Percentiles rank a stretch among this genome's conserved stretches.
Evolutionary conservation across 2,888 invertebrate species (phyloP).

Genomic region (Luperina testacea): DNA sequence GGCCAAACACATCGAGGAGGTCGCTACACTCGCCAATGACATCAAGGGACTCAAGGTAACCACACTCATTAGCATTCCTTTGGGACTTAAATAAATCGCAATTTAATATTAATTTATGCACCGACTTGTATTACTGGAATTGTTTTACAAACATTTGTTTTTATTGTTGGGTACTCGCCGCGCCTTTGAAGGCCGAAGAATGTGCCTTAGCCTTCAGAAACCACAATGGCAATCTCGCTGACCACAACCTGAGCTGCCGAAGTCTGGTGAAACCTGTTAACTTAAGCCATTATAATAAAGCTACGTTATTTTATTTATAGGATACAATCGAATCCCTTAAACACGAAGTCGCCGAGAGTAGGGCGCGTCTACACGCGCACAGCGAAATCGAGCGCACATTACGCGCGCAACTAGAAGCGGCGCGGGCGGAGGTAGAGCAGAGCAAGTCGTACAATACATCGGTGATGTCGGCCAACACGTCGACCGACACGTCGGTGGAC

Average conservation of each 20-base stretch:
- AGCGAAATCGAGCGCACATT: constrained; percentile 86
- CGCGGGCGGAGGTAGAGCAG: constrained; percentile 80
- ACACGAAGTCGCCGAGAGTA: constrained; percentile 86
- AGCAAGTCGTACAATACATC: constrained; percentile 63
- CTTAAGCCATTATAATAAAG: constrained; percentile 8
- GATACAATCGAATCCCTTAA: constrained; percentile 86
- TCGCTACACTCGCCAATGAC: constrained; percentile 83
- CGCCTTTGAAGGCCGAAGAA: constrained; percentile 27
- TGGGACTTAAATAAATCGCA: constrained; percentile 29
- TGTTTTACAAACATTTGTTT: constrained; percentile 33
- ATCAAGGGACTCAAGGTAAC: constrained; percentile 87
- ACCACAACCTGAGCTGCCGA: constrained; percentile 15
- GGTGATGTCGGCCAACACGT: constrained; percentile 58
- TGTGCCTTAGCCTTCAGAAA: constrained; percentile 26
- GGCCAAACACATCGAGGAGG: constrained; percentile 85
- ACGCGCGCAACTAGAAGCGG: constrained; percentile 86
- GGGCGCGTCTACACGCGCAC: constrained; percentile 85
- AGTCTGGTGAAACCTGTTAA: constrained; percentile 16
- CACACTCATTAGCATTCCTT: constrained; percentile 42
- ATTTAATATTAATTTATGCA: constrained; percentile 52
- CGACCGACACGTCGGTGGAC: constrained; percentile 63
- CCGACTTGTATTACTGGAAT: constrained; percentile 33
- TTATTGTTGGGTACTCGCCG: constrained; percentile 39
- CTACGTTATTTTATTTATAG: constrained; percentile 70
- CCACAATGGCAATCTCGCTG: constrained; percentile 24